These are phyloP conservation scores for Beroe forskalii DNA, from an alignment of 37 sponge, comb jelly and placozoan species.

Conservation along the genomic window DNA sequence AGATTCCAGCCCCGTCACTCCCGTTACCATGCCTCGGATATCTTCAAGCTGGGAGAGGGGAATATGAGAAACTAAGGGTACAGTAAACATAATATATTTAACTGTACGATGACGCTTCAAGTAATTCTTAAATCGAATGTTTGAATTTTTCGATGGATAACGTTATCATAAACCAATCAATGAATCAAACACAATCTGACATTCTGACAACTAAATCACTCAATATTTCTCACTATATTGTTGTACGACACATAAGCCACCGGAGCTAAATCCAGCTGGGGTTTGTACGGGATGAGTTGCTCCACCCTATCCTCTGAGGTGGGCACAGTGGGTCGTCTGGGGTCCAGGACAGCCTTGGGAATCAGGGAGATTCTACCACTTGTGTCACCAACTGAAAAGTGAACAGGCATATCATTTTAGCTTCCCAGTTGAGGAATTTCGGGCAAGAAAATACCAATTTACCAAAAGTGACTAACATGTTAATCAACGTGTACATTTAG, in stretches of 20 bases:
- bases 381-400: constrained; percentile 17
- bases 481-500: too few relatives aligned
- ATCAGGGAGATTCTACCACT: constrained; percentile 7
- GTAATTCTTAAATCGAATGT: too few relatives aligned
- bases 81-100: too few relatives aligned
- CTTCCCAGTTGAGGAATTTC: too few relatives aligned
- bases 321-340: constrained; percentile 25
- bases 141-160: too few relatives aligned
- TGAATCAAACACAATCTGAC: too few relatives aligned
- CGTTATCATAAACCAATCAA: too few relatives aligned
- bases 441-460: too few relatives aligned
- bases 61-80: too few relatives aligned
- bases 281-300: constrained; percentile 30
- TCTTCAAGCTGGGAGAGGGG: not conserved
- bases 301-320: constrained; percentile 31
- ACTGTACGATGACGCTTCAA: too few relatives aligned
- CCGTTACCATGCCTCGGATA: constrained; percentile 46
- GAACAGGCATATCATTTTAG: not conserved
- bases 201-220: too few relatives aligned
- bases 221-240: constrained; percentile 15
- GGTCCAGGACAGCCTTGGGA: constrained; percentile 53
- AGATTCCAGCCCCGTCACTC: constrained; percentile 52
- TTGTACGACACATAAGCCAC: constrained; percentile 39
- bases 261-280: constrained; percentile 11
- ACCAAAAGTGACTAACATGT: too few relatives aligned